Base-by-base conservation (phyloP, 2,797 vertebrate genomes). In the Amblyopsis hoosieri region DNA sequence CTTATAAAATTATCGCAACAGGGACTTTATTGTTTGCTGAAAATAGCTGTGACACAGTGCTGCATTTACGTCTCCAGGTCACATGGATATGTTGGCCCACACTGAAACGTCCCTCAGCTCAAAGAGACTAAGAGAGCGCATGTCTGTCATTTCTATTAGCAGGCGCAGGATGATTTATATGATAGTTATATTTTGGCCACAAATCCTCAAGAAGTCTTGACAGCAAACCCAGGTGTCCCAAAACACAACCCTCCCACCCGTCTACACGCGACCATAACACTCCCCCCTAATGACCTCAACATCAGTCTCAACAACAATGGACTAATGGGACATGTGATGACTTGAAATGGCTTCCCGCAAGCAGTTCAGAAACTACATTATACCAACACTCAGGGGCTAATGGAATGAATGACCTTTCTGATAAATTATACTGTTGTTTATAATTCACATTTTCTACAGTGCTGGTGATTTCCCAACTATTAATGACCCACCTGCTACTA, bases 241-340 rank as follows among this genome's bases (percentile, higher is more conserved):
- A 45, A 46, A 13, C 37, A 3, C 65, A 64, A 1, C 71, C 51
- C 47, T 49, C 54, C 55, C 7, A 42, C 37, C 8, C 37, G 37
- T 62, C 52, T 31, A 15, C 55, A 54, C 13, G 54, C 1, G 6
- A 2, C 13, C 29, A 12, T 45, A 3, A 1, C 48, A 2, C 51
- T 52, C 60, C 46, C 58, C 54, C 31, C 49, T 60, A 42, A 12
- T 64, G 57, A 75, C 13, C 10, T 64, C 60, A 71, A 52, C 62
- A 72, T 56, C 70, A 72, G 64, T 69, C 12, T 11, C 29, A 57
- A 64, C 61, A 75, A 74, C 60, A 71, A 37, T 17, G 61, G 57
- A 47, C 45, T 64, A 58, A 75, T 71, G 53, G 57, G 71, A 69
- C 45, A 56, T 49, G 55, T 63, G 67, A 65, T 63, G 66, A 57